These are phyloP conservation scores for Barypeithes pellucidus DNA, from an alignment of 2,888 invertebrate genomes.

Conservation along the genomic window DNA sequence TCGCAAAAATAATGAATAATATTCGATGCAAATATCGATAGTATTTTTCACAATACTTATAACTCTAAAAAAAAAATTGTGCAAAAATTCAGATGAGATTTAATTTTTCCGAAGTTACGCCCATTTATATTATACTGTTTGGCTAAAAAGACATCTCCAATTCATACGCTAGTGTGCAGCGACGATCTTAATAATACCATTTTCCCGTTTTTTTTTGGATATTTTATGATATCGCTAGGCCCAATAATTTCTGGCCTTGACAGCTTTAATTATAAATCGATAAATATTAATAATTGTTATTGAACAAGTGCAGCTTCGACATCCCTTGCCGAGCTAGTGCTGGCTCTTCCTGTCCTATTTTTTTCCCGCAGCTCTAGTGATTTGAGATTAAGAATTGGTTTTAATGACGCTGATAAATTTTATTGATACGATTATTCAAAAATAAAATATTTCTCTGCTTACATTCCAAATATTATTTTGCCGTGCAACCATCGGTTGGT, in stretches of 20 bases:
- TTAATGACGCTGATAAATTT: neutral
- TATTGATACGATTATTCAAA: neutral
- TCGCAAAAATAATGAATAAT: too few species aligned
- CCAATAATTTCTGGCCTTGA: conserved; percentile 13
- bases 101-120: too few species aligned
- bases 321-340: conserved; percentile 60
- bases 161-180: too few species aligned
- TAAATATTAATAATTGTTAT: conserved; percentile 1
- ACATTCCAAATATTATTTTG: conserved; percentile 34
- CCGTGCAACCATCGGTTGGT: conserved; percentile 1
- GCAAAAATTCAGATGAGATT: too few species aligned
- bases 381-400: conserved; percentile 47
- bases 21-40: too few species aligned
- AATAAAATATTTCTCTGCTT: conserved; percentile 15
- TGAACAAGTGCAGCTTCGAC: conserved; percentile 62
- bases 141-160: too few species aligned
- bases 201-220: neutral
- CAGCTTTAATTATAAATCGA: conserved; percentile 1
- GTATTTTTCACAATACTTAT: too few species aligned
- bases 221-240: neutral
- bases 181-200: neutral
- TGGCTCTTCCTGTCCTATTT: conserved; percentile 51
- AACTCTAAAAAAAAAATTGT: too few species aligned
- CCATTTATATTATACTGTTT: too few species aligned
- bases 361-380: conserved; percentile 67